Conservation (phyloP, 92 coral and sea anemone genomes). For the Epizoanthus illoricatus region DNA sequence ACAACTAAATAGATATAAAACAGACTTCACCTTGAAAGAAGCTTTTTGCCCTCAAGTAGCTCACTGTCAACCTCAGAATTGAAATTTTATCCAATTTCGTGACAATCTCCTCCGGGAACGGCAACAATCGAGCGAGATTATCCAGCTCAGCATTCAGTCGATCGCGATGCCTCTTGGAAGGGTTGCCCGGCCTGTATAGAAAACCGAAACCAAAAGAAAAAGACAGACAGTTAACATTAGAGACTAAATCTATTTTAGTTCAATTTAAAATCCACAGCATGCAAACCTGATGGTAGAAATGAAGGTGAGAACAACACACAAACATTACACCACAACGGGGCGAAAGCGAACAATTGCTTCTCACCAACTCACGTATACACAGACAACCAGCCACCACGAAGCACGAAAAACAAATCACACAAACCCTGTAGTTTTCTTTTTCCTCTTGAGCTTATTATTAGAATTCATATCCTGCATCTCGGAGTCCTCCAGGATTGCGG, state of each 20-base stretch:
- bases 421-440: slow-evolving; percentile 97
- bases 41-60: slow-evolving; percentile 98
- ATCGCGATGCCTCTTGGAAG: slow-evolving; percentile 98
- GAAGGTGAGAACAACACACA: slow-evolving; percentile 82
- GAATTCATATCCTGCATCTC: slow-evolving; percentile 77
- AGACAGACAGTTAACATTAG: slow-evolving; percentile 18
- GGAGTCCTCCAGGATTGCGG: slow-evolving; percentile 83
- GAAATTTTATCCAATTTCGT: slow-evolving; percentile 99
- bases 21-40: slow-evolving; percentile 87
- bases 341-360: slow-evolving; percentile 76
- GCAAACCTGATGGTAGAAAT: slow-evolving; percentile 39
- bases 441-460: slow-evolving; percentile 84
- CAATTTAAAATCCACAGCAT: slow-evolving; percentile 5
- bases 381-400: slow-evolving; percentile 73
- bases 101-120: slow-evolving; percentile 98
- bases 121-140: slow-evolving; percentile 95
- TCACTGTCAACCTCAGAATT: slow-evolving; percentile 96
- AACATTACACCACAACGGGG: slow-evolving; percentile 74
- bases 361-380: slow-evolving; percentile 86
- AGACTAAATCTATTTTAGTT: slow-evolving; percentile 13
- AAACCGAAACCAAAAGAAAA: slow-evolving; percentile 22
- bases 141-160: slow-evolving; percentile 98
- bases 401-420: slow-evolving; percentile 61
- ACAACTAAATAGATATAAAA: slow-evolving; percentile 1
- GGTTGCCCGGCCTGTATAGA: slow-evolving; percentile 95